These are phyloP conservation scores for Orussus abietinus DNA, from an alignment of 1,140 invertebrate genomes.

Conservation along the genomic window DNA sequence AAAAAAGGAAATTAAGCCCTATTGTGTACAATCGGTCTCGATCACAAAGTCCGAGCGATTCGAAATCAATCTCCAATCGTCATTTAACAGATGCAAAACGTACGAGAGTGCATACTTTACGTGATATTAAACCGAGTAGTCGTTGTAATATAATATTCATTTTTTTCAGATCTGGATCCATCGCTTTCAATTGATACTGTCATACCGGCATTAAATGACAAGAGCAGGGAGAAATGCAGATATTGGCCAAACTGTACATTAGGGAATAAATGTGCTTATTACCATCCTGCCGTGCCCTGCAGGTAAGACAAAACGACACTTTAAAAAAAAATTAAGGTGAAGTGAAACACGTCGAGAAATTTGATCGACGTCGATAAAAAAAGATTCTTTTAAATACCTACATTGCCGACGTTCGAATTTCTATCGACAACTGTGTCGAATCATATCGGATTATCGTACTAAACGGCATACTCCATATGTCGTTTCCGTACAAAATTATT, in stretches of 20 bases:
- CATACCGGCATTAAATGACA: conserved; percentile 29
- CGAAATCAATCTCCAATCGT: background rate
- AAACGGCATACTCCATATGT: no score
- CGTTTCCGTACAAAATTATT: background rate
- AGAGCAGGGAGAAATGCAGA: conserved; percentile 46
- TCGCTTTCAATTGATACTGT: conserved; percentile 23
- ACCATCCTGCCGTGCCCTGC: conserved; percentile 44
- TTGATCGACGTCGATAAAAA: no score
- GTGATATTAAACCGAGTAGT: conserved; percentile 4
- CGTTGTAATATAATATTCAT: conserved; percentile 9
- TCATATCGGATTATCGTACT: no score
- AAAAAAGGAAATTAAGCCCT: conserved; percentile 46
- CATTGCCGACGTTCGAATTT: no score
- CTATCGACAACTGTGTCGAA: no score
- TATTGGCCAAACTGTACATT: conserved; percentile 51
- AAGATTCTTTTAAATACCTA: no score
- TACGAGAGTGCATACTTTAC: no score
- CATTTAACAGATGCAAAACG: background rate
- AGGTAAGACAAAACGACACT: conserved; percentile 38
- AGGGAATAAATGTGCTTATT: conserved; percentile 45
- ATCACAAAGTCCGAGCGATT: conserved; percentile 32
- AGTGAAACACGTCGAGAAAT: no score
- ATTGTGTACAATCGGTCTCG: conserved; percentile 44
- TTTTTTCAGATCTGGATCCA: conserved; percentile 26
- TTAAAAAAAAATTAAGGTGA: background rate